phyloP scores from a whole-genome alignment of 2,113 vertebrate genomes.

The Pelvicachromis taeniatus region DNA sequence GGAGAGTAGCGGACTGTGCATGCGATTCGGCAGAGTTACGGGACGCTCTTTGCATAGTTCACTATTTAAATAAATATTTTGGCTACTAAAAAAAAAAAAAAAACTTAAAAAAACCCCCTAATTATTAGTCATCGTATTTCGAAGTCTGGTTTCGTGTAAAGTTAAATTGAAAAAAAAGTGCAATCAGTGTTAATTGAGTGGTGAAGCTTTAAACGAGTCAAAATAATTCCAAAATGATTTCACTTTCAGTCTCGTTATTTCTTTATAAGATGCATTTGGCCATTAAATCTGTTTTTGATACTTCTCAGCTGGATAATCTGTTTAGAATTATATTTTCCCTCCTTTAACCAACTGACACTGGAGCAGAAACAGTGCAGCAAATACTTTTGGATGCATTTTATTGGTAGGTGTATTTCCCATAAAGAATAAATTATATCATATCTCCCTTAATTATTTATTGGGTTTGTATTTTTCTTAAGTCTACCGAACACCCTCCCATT shows the following conservation, averaged over 20 bases:
- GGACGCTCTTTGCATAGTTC: not conserved
- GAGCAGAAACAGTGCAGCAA: not conserved
- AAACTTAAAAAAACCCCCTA: not conserved
- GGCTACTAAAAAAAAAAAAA: not conserved
- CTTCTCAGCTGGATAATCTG: not conserved
- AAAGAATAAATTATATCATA: not conserved
- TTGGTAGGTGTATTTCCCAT: not conserved
- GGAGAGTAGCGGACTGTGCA: constrained; percentile 10
- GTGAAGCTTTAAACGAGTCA: not conserved
- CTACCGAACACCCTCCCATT: not conserved
- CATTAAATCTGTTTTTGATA: not conserved
- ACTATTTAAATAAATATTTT: not conserved
- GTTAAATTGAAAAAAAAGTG: not conserved
- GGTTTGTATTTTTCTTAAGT: not conserved
- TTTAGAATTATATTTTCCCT: constrained; percentile 12
- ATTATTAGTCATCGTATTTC: constrained; percentile 13
- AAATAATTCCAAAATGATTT: not conserved
- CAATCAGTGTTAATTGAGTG: not conserved
- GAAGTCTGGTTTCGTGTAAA: not conserved
- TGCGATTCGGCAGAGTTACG: not conserved
- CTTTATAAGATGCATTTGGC: not conserved
- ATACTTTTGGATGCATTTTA: not conserved
- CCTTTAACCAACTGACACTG: not conserved
- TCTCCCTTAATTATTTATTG: not conserved
- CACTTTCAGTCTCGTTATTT: not conserved